phyloP scores from a whole-genome alignment of 2,888 invertebrate species.

The Gandaritis pyraliata region DNA sequence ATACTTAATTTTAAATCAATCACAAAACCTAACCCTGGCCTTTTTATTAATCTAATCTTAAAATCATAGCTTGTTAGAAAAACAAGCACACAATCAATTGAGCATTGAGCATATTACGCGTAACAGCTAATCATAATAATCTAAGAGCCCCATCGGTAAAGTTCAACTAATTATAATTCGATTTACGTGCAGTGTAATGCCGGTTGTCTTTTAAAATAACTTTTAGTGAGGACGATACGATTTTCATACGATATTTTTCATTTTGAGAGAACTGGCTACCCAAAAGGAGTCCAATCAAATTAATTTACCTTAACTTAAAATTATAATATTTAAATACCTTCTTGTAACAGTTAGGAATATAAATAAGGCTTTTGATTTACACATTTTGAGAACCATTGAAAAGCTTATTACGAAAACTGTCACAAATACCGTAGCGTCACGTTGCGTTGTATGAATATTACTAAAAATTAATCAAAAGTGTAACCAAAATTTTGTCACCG shows the following conservation, averaged over 20 bases:
- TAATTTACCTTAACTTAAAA: too few relatives aligned
- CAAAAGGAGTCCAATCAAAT: too few relatives aligned
- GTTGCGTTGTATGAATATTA: too few relatives aligned
- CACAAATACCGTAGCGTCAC: too few relatives aligned
- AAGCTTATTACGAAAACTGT: too few relatives aligned
- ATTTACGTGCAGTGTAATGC: slow-evolving; percentile 31
- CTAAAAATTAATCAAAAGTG: too few relatives aligned
- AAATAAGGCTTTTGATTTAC: too few relatives aligned
- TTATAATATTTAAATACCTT: too few relatives aligned
- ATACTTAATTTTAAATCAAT: slow-evolving; percentile 18
- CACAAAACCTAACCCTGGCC: slow-evolving; percentile 17
- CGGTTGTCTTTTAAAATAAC: slow-evolving; percentile 11
- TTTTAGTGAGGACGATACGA: slow-evolving; percentile 21
- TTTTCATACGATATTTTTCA: neutral
- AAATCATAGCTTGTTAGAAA: slow-evolving; percentile 36
- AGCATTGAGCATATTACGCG: slow-evolving; percentile 31
- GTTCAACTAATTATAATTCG: slow-evolving; percentile 39
- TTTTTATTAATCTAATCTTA: slow-evolving; percentile 34
- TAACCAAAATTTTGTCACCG: too few relatives aligned
- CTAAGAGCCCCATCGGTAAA: slow-evolving; percentile 29
- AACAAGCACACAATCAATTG: slow-evolving; percentile 35
- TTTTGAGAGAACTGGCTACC: too few relatives aligned
- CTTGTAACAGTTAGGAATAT: too few relatives aligned
- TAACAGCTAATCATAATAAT: slow-evolving; percentile 38
- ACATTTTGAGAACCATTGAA: too few relatives aligned